Conservation (phyloP, 2,113 vertebrate genomes). For the Anser brachyrhynchus region DNA sequence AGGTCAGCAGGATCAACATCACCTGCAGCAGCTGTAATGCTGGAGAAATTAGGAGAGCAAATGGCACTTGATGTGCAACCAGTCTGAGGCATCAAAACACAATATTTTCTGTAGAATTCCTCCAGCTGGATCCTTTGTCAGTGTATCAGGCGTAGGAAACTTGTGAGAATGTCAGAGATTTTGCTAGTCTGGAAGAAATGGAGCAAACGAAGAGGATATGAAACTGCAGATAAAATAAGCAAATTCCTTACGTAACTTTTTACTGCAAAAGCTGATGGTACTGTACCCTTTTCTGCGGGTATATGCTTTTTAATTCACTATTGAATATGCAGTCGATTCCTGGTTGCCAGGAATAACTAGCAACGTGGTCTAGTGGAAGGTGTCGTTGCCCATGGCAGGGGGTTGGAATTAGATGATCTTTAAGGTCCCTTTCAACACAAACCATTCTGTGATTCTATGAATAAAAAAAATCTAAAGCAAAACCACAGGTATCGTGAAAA, state of each 20-base stretch:
- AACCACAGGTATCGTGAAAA: background rate
- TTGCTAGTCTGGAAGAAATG: background rate
- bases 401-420: no score
- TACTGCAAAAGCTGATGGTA: background rate
- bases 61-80: background rate
- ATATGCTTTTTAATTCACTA: background rate
- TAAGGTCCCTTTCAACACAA: no score
- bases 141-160: background rate
- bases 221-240: background rate
- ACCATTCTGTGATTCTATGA: no score
- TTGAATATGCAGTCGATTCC: rapidly evolving
- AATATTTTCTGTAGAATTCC: rapidly evolving
- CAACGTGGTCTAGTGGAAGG: no score
- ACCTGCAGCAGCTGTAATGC: background rate
- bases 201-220: background rate
- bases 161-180: background rate
- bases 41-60: background rate
- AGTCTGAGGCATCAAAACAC: background rate
- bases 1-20: background rate
- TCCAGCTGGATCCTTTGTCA: background rate
- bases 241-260: background rate
- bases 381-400: no score
- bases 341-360: background rate
- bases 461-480: background rate
- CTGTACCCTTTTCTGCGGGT: background rate